Base-by-base conservation (phyloP, 2,888 invertebrate genomes). In the Agrypnus murinus region DNA sequence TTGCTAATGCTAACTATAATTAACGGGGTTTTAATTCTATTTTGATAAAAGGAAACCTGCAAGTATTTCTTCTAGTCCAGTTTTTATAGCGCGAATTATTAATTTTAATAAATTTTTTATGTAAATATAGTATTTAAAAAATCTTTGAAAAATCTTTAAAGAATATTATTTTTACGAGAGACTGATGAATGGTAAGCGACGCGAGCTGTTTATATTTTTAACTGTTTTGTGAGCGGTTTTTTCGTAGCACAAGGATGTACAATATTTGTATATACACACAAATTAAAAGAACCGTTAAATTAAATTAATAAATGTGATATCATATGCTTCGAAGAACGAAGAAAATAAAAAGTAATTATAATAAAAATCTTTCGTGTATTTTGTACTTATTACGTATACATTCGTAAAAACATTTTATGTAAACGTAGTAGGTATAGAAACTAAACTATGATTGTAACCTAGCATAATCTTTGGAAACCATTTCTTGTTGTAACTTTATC, bases 231-330 rank as follows among this genome's bases (percentile, higher is more conserved):
- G 65, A 65, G 64, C 62, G 63, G 65, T 69, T 59, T 69, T 59
- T 58, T 63, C 66, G 66, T 74, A 74, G 74, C 75, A 74, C 73
- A 68, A 74, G 58, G 59, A 63, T 83, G 82, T 83, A 82, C 74
- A 80, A 76, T 25, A 25, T 80, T 72, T 83, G 83, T 83, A 82
- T 60, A 83, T 82, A 82, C 83, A 83, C 83, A 25, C 3, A 74
- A 77, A 78, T 80, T 79, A 75, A 76, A 79, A 71, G 75, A 73
- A 25, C 25, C 78, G 77, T 77, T 80, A 79, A 80, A 80, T 79
- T 77, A 68, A 65, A 77, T 82, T 81, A 79, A 78, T 82, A 78
- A 81, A 83, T 83, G 83, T 84, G 81, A 84, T 82, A 81, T 81
- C 75, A 77, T 79, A 68, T 76, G 78, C 80, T 79, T 80, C 78